Percentiles rank a stretch among this genome's conserved stretches.
phyloP scores from a whole-genome alignment of 2,888 invertebrate species.

The Timandra comae region DNA sequence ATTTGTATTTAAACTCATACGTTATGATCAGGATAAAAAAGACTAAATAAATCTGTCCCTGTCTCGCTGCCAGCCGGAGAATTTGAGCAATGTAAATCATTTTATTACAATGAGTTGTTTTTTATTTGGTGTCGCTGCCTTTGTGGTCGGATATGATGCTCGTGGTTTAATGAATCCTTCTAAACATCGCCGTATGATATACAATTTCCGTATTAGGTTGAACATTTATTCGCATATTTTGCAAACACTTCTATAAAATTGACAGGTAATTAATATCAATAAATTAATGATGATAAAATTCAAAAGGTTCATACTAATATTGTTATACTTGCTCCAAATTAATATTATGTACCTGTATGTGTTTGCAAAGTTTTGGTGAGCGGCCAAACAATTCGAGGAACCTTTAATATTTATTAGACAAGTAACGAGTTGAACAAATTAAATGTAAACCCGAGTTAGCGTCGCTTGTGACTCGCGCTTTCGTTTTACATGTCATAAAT shows the following conservation, averaged over 20 bases:
- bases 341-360: too few species aligned
- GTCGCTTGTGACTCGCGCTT: conserved; percentile 44
- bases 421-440: conserved; percentile 19
- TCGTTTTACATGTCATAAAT: conserved; percentile 68
- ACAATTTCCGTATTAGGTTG: conserved; percentile 17
- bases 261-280: too few species aligned
- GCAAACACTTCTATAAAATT: too few species aligned
- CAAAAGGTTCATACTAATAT: too few species aligned
- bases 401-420: too few species aligned
- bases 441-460: conserved; percentile 24
- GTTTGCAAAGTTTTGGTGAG: too few species aligned
- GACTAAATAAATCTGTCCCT: conserved; percentile 65
- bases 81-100: conserved; percentile 74
- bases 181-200: conserved; percentile 17
- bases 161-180: conserved; percentile 41
- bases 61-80: conserved; percentile 57
- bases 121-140: conserved; percentile 56
- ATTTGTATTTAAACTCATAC: conserved; percentile 64
- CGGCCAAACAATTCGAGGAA: too few species aligned
- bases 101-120: conserved; percentile 66
- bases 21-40: conserved; percentile 69
- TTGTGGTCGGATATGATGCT: conserved; percentile 51
- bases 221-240: too few species aligned
- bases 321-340: too few species aligned
- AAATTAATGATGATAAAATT: too few species aligned